Evolutionary conservation across 2,113 vertebrate genomes (phyloP).

Genomic region (Smithornis capensis): DNA sequence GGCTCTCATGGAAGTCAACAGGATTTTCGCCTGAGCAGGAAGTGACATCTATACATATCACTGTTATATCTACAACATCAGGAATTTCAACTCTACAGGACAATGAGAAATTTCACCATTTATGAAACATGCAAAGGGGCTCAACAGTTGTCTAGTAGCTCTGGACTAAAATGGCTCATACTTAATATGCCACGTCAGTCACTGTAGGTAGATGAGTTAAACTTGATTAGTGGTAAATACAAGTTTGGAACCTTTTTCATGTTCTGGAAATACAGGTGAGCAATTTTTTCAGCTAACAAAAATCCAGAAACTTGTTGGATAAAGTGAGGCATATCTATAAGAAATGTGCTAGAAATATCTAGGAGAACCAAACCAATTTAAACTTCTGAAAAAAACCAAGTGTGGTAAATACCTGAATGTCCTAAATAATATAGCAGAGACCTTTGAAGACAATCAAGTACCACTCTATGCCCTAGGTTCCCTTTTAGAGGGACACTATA

Average conservation of each 20-base stretch:
- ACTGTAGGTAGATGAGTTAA: not conserved
- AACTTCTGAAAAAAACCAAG: not conserved
- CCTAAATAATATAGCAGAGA: not conserved
- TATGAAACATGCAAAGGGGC: not conserved
- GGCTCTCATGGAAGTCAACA: not conserved
- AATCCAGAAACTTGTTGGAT: not conserved
- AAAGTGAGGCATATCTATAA: not conserved
- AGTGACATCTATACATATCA: not conserved
- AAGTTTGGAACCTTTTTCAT: not conserved
- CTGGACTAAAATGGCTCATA: not conserved
- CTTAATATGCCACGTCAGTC: not conserved
- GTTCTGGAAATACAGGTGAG: not conserved
- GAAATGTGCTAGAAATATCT: not conserved
- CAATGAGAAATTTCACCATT: not conserved
- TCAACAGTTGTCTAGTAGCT: not conserved
- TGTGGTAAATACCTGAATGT: not conserved
- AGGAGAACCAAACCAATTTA: not conserved
- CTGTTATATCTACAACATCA: not conserved
- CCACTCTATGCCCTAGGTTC: fast-evolving
- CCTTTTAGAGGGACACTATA: not conserved
- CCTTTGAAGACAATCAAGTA: not conserved
- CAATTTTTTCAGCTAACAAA: not conserved
- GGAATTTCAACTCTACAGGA: not conserved
- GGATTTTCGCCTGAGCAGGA: not conserved
- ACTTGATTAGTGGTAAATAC: not conserved